These are phyloP conservation scores for Myrmecophaga tridactyla DNA, from an alignment of 2,113 vertebrate species.

Conservation along the genomic window DNA sequence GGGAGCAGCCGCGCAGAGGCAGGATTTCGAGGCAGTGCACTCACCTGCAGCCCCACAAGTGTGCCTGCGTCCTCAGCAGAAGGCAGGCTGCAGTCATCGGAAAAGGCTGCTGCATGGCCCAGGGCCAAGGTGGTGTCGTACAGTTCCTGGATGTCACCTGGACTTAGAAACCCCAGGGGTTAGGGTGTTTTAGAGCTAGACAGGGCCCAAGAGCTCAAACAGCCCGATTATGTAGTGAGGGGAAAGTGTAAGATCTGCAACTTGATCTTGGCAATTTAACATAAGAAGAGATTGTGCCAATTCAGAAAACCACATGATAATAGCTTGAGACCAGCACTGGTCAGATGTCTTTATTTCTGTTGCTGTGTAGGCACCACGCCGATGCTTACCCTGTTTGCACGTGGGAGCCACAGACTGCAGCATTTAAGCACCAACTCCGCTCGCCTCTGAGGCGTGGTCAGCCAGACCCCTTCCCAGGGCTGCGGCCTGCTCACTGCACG, in stretches of 20 bases:
- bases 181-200: not conserved
- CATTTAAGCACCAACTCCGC: not conserved
- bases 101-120: slow-evolving; percentile 95
- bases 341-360: not conserved
- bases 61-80: slow-evolving; percentile 91
- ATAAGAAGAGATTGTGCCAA: not conserved
- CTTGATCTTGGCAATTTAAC: not conserved
- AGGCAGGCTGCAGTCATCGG: slow-evolving; percentile 94
- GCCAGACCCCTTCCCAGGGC: too few relatives aligned
- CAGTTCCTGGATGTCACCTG: slow-evolving; percentile 95
- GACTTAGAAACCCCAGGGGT: slow-evolving; percentile 29
- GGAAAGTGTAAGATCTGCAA: not conserved
- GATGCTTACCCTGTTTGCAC: not conserved
- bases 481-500: too few relatives aligned
- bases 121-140: slow-evolving; percentile 86
- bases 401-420: not conserved
- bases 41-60: slow-evolving; percentile 96
- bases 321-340: not conserved
- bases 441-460: not conserved
- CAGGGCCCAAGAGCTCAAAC: not conserved
- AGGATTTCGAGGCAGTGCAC: not conserved
- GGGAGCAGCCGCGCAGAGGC: not conserved
- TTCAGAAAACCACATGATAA: not conserved
- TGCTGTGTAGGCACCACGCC: not conserved
- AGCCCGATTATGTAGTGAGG: not conserved